Base-by-base conservation (phyloP, 2,888 invertebrate genomes). In the Drosophila rellima region DNA sequence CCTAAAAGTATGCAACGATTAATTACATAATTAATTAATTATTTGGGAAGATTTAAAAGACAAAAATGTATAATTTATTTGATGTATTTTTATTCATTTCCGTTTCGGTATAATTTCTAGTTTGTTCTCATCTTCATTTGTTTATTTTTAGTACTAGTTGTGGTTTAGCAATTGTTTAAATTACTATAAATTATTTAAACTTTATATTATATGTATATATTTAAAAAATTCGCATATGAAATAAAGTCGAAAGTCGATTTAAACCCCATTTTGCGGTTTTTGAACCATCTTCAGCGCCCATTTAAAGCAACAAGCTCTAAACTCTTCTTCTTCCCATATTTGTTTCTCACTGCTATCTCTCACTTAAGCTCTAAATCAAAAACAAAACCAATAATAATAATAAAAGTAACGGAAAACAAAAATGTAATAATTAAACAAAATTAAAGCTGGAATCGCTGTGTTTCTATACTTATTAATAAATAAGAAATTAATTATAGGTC, bases 41-140 rank as follows among this genome's bases (percentile, higher is more conserved):
- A n/a, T n/a, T 20, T 10, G 20, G 20, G 6, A 10, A 2, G 18
- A 11, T 17, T 17, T 40, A 2, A 40, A 42, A 23, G 6, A 42
- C 20, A 42, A 13, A 2, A 20, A 10, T 15, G 10, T 64, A 52
- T 69, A 65, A 69, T 79, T 89, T 83, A 88, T 84, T 82, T 84
- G 70, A 88, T 85, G 83, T 88, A 85, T 86, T 76, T 76, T 64
- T 74, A 78, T 90, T 89, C 90, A 89, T 88, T 89, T 90, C 90
- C 89, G 86, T 88, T 89, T 89, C 90, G 89, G 90, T 90, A 86
- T 90, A 90, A 89, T 89, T 90, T 89, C 88, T 90, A 90, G 90
- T 89, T 89, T 90, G 87, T 90, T 89, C 88, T 78, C 89, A 78
- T 82, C 56, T 66, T 54, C 20, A 20, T 54, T 42, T 42, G 15